Evolutionary conservation across 1,140 invertebrate genomes (phyloP).

Genomic region (Xylocopa sonorina): DNA sequence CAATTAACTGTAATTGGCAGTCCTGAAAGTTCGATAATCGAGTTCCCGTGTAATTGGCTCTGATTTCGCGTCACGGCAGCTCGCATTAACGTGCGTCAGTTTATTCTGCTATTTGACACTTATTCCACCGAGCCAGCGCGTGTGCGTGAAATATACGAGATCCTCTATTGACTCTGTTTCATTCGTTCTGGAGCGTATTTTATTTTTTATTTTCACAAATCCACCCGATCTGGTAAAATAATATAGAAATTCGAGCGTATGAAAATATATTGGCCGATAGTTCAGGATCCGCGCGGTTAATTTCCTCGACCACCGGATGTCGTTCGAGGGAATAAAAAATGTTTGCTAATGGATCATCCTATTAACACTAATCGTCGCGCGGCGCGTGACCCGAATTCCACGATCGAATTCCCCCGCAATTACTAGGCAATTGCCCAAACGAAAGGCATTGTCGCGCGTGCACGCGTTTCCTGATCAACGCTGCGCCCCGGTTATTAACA

Average conservation of each 20-base stretch:
- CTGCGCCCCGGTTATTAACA: conserved; percentile 16
- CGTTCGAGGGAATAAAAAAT: background rate
- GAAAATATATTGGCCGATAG: no score
- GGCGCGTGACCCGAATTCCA: background rate
- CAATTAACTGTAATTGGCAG: conserved; percentile 57
- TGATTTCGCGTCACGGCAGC: conserved; percentile 37
- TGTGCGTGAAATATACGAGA: no score
- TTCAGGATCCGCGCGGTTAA: no score
- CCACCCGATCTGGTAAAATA: no score
- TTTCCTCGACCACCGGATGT: background rate
- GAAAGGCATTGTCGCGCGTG: conserved; percentile 29
- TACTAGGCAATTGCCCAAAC: conserved; percentile 25
- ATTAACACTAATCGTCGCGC: background rate
- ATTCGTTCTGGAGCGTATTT: no score
- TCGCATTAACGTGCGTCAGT: conserved; percentile 35
- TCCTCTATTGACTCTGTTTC: no score
- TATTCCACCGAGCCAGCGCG: background rate
- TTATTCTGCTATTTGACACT: conserved; percentile 12
- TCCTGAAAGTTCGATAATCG: conserved; percentile 53
- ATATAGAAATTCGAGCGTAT: no score
- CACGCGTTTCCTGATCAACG: conserved; percentile 29
- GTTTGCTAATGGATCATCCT: background rate
- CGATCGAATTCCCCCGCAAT: conserved; percentile 13
- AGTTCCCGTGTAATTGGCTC: conserved; percentile 51
- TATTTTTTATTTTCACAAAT: no score